Base-by-base conservation (phyloP, 2,797 vertebrate genomes). In the Sebastes wilsoni region DNA sequence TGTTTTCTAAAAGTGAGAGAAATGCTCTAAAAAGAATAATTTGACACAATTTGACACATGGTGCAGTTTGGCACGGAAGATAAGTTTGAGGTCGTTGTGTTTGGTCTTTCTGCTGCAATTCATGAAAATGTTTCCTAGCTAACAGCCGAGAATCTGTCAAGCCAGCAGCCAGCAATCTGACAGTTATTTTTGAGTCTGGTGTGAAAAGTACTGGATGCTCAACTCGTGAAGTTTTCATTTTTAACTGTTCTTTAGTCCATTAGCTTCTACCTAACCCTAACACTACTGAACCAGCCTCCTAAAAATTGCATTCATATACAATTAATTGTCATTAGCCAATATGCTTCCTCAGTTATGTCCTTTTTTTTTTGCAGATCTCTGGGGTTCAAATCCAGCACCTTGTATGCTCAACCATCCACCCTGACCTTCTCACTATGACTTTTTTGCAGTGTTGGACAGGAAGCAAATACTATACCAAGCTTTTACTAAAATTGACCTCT, bases 121-220 rank as follows among this genome's bases (percentile, higher is more conserved):
- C 30, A 25, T 68, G 52, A 71, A 73, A 62, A 66, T 3, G 18
- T 66, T 70, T 76, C 64, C 56, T 49, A 46, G 61, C n/a, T 27
- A 81, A 62, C 58, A 76, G 72, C 30, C 72, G 55, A 62, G 34
- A 32, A 69, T 56, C 58, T 46, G 32, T 58, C 56, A 69, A 42
- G 36, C 46, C 42, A 36, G 13, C 64, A 54, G 36, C 54, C 28
- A 30, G 18, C 64, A 66, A 32, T 61, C 72, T 78, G 75, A 75
- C 61, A 46, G 22, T 42, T 70, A 64, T 78, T 52, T 76, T 62
- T 36, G 14, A 72, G 71, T 59, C 61, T 49, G 28, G 49, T 70
- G 68, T 66, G 69, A 59, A 56, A 70, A 62, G 54, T 23, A 12
- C 9, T 36, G 4, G 49, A 32, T 22, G 25, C 14, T 56, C 59